A percentile compares a stretch with the other conserved stretches of the same genome.
These are phyloP conservation scores for Icerya purchasi DNA, from an alignment of 2,888 invertebrate genomes.

Conservation along the genomic window DNA sequence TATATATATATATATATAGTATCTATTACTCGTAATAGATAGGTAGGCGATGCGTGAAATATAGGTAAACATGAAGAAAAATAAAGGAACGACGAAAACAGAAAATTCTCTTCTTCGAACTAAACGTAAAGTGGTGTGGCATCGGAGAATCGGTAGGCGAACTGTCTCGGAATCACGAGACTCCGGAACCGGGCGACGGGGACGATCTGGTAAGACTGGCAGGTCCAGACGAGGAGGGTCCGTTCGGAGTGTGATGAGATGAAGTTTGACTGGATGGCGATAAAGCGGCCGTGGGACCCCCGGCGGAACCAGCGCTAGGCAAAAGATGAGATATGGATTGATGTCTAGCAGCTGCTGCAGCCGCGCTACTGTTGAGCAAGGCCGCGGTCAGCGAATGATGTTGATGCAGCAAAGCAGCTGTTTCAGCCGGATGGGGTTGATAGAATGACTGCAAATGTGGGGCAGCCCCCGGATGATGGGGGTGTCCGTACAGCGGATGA, in stretches of 20 bases:
- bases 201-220: constrained; percentile 10
- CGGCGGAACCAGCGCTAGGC: not conserved
- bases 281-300: not conserved
- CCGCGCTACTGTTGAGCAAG: not conserved
- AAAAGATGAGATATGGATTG: constrained; percentile 7
- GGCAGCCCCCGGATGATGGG: constrained; percentile 17
- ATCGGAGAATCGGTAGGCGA: no score
- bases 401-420: constrained; percentile 11
- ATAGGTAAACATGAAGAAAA: no score
- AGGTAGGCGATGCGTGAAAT: no score
- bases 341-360: constrained; percentile 3
- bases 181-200: constrained; percentile 11
- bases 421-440: constrained; percentile 30
- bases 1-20: no score
- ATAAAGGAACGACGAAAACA: no score
- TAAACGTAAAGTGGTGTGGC: no score
- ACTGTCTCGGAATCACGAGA: constrained; percentile 9
- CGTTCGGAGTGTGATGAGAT: constrained; percentile 7
- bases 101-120: no score
- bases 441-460: constrained; percentile 27
- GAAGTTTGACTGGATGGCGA: constrained; percentile 2
- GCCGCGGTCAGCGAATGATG: constrained; percentile 11
- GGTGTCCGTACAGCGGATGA: constrained; percentile 24
- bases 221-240: constrained; percentile 9
- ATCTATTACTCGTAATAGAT: no score